Conservation (phyloP, 2,113 vertebrate species). For the Eidolon helvum region DNA sequence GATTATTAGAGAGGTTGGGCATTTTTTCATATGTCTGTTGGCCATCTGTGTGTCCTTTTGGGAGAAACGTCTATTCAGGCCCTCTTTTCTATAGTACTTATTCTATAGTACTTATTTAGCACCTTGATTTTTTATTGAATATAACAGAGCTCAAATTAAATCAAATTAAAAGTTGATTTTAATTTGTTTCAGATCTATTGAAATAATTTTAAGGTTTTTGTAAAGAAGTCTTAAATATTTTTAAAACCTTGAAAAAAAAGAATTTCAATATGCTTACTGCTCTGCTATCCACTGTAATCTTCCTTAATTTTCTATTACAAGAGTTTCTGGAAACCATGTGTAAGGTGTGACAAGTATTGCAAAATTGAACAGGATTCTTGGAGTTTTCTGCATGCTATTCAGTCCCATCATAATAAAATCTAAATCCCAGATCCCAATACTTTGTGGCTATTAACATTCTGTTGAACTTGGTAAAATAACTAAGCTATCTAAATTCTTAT, state of each 20-base stretch:
- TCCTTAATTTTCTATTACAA: neutral
- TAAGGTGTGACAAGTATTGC: neutral
- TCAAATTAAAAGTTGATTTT: neutral
- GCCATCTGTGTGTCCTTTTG: neutral
- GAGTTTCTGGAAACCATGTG: neutral
- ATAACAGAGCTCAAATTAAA: neutral
- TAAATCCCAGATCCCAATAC: neutral
- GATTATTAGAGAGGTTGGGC: neutral
- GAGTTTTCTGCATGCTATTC: neutral
- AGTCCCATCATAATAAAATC: neutral
- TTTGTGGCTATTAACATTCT: slow-evolving; percentile 7
- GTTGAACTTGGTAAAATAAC: neutral
- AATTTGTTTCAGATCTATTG: neutral
- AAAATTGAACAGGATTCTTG: neutral
- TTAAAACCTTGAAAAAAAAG: neutral
- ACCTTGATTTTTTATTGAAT: neutral
- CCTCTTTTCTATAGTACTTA: neutral
- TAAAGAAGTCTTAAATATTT: neutral
- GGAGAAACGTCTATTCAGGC: neutral
- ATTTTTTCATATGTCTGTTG: neutral
- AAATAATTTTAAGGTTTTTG: neutral
- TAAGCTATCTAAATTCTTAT: neutral
- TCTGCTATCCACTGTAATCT: neutral
- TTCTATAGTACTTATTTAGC: neutral
- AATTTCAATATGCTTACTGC: neutral